Evolutionary conservation across 2,888 invertebrate species (phyloP).

Genomic region (Cephalotes varians): DNA sequence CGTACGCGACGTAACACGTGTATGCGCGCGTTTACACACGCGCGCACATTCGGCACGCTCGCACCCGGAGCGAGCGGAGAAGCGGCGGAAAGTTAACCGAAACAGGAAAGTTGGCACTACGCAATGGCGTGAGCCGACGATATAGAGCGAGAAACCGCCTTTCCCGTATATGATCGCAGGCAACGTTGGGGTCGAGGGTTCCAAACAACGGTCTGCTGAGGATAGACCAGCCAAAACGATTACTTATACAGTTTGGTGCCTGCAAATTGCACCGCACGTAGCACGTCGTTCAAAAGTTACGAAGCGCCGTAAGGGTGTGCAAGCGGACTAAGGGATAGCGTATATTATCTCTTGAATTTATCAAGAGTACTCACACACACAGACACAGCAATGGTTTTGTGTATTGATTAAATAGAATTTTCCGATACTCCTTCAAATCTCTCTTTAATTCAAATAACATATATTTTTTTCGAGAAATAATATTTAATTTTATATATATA

Average conservation of each 20-base stretch:
- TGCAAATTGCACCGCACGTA: constrained; percentile 41
- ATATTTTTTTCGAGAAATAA: background rate
- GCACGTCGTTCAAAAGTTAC: constrained; percentile 34
- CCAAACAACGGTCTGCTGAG: constrained; percentile 27
- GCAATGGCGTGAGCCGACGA: constrained; percentile 23
- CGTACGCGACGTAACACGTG: constrained; percentile 42
- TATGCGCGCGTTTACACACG: constrained; percentile 4
- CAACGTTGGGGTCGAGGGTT: background rate
- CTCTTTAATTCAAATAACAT: background rate
- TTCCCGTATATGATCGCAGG: background rate
- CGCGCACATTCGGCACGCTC: background rate
- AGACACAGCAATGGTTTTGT: background rate
- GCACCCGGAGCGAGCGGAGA: background rate
- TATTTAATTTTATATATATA: background rate
- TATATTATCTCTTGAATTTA: constrained; percentile 29
- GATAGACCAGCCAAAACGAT: constrained; percentile 31
- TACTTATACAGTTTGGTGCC: constrained; percentile 29
- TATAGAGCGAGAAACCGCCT: constrained; percentile 28
- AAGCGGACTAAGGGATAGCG: background rate
- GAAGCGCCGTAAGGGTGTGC: background rate
- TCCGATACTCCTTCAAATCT: background rate
- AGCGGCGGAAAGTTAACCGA: constrained; percentile 30
- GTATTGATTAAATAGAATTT: background rate
- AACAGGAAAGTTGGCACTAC: constrained; percentile 60
- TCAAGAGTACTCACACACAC: background rate